Evolutionary conservation across 2,797 vertebrate species (phyloP).

Genomic region (Hapalemur alaotrensis): DNA sequence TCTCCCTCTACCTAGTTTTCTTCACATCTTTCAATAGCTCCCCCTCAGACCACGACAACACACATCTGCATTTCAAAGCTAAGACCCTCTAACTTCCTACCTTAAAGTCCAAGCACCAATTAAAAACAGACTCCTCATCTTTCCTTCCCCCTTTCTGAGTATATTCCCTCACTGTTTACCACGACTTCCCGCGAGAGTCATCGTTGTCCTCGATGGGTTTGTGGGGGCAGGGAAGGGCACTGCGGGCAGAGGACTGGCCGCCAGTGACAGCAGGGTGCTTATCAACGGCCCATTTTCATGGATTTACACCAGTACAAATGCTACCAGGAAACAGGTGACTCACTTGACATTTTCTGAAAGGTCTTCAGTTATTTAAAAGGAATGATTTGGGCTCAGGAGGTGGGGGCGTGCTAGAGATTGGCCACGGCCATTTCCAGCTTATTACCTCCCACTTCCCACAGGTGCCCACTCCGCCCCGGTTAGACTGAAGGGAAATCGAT

Average conservation of each 20-base stretch:
- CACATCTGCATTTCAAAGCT: not conserved
- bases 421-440: not conserved
- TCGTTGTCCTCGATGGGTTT: not conserved
- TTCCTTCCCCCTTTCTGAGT: not conserved
- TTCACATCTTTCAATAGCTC: not conserved
- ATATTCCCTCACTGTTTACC: not conserved
- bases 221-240: not conserved
- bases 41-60: not conserved
- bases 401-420: not conserved
- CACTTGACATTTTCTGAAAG: not conserved
- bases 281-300: not conserved
- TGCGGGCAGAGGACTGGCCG: not conserved
- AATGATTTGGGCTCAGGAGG: not conserved
- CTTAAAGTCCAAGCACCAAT: not conserved
- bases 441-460: not conserved
- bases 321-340: not conserved
- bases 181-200: not conserved
- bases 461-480: not conserved
- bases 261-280: not conserved
- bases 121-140: not conserved
- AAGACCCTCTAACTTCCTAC: not conserved
- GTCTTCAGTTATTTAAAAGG: not conserved
- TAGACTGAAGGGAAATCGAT: not conserved
- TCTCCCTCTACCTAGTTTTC: not conserved
- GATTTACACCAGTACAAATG: not conserved